Evolutionary conservation across 2,888 invertebrate genomes (phyloP), one percentile per base, ranked within the genome.

Genomic region (Halictus quadricinctus): DNA sequence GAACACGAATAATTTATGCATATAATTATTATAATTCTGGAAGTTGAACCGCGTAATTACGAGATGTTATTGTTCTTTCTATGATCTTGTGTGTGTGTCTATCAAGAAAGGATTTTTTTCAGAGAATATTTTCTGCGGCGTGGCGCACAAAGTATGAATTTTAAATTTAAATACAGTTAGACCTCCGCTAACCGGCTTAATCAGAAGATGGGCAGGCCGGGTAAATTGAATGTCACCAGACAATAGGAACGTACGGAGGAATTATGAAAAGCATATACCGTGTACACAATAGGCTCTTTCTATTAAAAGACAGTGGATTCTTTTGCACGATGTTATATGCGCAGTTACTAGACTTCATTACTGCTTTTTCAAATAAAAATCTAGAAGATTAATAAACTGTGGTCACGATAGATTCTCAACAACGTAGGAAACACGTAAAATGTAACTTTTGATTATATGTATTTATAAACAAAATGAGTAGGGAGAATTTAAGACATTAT

Each of bases 211-310:
- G 29, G 18, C 64, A 64, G 64, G 29, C 29, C 64, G 29, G 18
- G 29, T 64, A 64, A 64, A 64, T 64, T 64, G 64, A 64, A 64
- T 29, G 64, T 64, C 64, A 18, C 29, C 64, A 64, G 29, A 64
- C 64, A 64, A 64, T 64, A 64, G 64, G 29, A 64, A 64, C 64
- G 64, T 36, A 64, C 64, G 64, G 18, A 8, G 29, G 64, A 64
- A 64, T 64, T 64, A 64, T 64, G 64, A 64, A 64, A 64, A 29
- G 64, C 64, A 64, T 29, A 64, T 64, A 15, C 29, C 18, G 64
- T 36, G 64, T 64, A 29, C 64, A 64, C 29, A 64, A 64, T 29
- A 64, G 29, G 36, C 29, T 18, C 64, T 64, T 64, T 64, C 29
- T 64, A 29, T 7, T 36, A 64, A 64, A 64, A 64, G 64, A 64